Evolutionary conservation across 1,140 invertebrate genomes (phyloP), one percentile per base, ranked within the genome.

Genomic region (Plectrocnemia conspersa): DNA sequence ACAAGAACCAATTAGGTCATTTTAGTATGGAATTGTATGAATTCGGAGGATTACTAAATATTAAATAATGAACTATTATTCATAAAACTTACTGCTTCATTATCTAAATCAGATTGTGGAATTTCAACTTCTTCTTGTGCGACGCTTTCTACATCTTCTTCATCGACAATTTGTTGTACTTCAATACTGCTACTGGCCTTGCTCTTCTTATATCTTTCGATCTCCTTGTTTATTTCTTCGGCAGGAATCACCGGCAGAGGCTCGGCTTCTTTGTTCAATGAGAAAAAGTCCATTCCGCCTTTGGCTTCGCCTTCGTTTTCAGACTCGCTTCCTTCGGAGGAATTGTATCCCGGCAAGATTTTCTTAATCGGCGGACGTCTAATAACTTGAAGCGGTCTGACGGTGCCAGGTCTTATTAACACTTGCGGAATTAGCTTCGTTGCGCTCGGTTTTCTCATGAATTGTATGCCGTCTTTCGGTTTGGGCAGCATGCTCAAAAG

Each of bases 401-500:
- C 23, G 53, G 36, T 49, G 18, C 21, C 1, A 40, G 16, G n/a
- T 22, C 24, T 18, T 49, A 0, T 67, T 67, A 57, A 66, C 63
- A 40, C 64, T 63, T 5, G 57, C 59, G 35, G 65, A 67, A 50
- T 62, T 66, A 10, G 64, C 63, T 56, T 36, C 21, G 22, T 54
- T 64, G 46, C 48, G 69, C 69, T 33, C 75, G 45, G 32, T 24
- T 50, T 50, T 38, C 18, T 38, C 2, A 50, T 16, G 16, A 25
- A 68, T 25, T 69, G 4, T 61, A 50, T 45, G 61, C 64, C 64
- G 70, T 73, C n/a, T 69, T 71, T 78, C 5, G 79, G 77, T 58
- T 76, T 71, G 7, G 79, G 79, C 32, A 80, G 58, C 41, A 80
- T 70, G 56, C 69, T 75, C 0, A 80, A 60, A 5, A 79, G 61